Evolutionary conservation across 35 echinoderm and acorn worm genomes (phyloP).

Genomic region (Antedon bifida): DNA sequence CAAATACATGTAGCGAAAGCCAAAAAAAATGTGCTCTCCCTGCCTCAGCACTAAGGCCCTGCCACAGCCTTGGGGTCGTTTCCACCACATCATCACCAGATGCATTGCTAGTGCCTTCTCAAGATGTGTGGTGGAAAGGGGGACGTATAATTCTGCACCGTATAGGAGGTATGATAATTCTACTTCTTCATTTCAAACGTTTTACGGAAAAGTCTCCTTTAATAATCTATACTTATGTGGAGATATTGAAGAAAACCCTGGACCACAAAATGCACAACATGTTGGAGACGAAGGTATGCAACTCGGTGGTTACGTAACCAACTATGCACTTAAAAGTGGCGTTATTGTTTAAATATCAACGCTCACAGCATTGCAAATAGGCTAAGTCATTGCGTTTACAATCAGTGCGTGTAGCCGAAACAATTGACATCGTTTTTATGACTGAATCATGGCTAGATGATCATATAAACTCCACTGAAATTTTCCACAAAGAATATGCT

Average conservation of each 20-base stretch:
- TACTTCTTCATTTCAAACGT: neutral
- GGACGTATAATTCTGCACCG: neutral
- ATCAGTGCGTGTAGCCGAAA: too few species aligned
- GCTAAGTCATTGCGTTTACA: neutral
- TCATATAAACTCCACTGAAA: slow-evolving; percentile 2
- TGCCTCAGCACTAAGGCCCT: too few species aligned
- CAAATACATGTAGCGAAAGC: too few species aligned
- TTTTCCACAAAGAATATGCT: neutral
- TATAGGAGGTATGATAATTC: neutral
- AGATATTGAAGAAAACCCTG: neutral
- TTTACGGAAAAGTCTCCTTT: neutral
- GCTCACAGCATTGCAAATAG: neutral
- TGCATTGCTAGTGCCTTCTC: too few species aligned
- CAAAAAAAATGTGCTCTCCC: too few species aligned
- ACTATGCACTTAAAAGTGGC: neutral
- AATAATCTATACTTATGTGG: neutral
- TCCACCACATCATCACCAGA: too few species aligned
- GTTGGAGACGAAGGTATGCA: neutral
- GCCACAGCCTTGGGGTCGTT: too few species aligned
- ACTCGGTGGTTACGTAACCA: neutral
- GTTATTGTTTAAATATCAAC: neutral
- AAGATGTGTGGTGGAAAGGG: too few species aligned
- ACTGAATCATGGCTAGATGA: slow-evolving; percentile 13
- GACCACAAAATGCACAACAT: neutral
- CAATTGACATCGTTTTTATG: neutral